Base-by-base conservation (phyloP, 2,888 invertebrate species). In the Chaitophorus viminalis region DNA sequence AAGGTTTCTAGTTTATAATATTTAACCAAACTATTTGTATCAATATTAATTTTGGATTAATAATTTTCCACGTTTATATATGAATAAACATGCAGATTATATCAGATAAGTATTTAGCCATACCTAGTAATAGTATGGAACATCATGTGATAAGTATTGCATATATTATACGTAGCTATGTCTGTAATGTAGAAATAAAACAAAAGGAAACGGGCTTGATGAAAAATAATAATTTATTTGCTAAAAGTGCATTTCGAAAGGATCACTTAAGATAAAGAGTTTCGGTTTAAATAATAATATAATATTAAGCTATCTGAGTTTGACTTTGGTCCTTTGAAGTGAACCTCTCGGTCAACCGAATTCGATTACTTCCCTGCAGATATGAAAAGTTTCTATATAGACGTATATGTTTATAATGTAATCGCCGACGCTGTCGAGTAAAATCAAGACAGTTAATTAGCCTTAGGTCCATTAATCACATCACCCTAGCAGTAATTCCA, bases 391-490 rank as follows among this genome's bases (percentile, higher is more conserved):
- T 36, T 29, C 29, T 39, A 60, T 39, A 29, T 39, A 29, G 31
- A 82, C 54, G 17, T 31, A 3, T 68, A 9, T 14, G 29, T 36
- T 5, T 39, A 29, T 78, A 86, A 78, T 86, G 29, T 79, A 86
- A 72, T 78, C 86, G 72, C 70, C 36, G 78, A 72, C n/a, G 39
- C n/a, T 68, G 65, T 31, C 36, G 79, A 72, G 86, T 86, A 79
- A 79, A 86, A 86, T 79, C 86, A 36, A 79, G 72, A 86, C 54
- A 25, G 78, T 46, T 79, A 86, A 86, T 86, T 86, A 78, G 72
- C 36, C 54, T n/a, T n/a, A n/a, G 78, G 78, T 86, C 72, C 86
- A 79, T 86, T 79, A 86, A 86, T 86, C 78, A 79, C 72, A 79
- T 78, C 85, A 36, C 46, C 77, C 36, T 14, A 29, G 33, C 46